Conservation (phyloP, 2,888 invertebrate genomes). For the Drosophila recens region DNA sequence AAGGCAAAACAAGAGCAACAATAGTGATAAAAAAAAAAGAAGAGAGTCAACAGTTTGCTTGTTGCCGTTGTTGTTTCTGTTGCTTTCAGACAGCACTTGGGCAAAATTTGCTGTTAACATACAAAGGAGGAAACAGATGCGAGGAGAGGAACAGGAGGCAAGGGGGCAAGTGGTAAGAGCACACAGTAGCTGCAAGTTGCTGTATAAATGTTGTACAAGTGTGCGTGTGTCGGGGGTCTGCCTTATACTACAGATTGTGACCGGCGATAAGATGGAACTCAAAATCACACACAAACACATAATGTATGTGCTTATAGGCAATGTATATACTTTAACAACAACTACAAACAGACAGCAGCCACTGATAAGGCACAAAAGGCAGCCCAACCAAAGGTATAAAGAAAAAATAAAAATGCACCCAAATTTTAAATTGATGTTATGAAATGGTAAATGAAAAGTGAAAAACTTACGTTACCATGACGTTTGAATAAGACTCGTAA, state of each 20-base stretch:
- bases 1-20: constrained; percentile 16
- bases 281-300: constrained; percentile 11
- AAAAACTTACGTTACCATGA: constrained; percentile 12
- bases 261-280: constrained; percentile 49
- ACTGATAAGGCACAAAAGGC: constrained; percentile 58
- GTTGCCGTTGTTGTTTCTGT: constrained; percentile 7
- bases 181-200: constrained; percentile 26
- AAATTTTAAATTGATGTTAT: constrained; percentile 34
- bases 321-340: constrained; percentile 21
- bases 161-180: constrained; percentile 19
- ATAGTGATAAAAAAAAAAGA: constrained; percentile 26
- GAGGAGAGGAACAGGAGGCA: constrained; percentile 4
- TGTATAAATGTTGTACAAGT: constrained; percentile 14
- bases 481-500: constrained; percentile 1
- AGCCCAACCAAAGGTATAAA: constrained; percentile 23
- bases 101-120: constrained; percentile 39
- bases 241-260: constrained; percentile 57
- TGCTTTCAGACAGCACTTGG: constrained; percentile 20
- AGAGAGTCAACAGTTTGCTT: constrained; percentile 22
- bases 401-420: constrained; percentile 8
- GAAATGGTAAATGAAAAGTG: constrained; percentile 17
- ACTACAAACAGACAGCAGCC: constrained; percentile 35
- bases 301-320: constrained; percentile 10
- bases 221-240: constrained; percentile 21
- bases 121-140: constrained; percentile 31